Evolutionary conservation across 2,888 invertebrate genomes (phyloP), one percentile per base, ranked within the genome.

Genomic region (Nomada fabriciana): DNA sequence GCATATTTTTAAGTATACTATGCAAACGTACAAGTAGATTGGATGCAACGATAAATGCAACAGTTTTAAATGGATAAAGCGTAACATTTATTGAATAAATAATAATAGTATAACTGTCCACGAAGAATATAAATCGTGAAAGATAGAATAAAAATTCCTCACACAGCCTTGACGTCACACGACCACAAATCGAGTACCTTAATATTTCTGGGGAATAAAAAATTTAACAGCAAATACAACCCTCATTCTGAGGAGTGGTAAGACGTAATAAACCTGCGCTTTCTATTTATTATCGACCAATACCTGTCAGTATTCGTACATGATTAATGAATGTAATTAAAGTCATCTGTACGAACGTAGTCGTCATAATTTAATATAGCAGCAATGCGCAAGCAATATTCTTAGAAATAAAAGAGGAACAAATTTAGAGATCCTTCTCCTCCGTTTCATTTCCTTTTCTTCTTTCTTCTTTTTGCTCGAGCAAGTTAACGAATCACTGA

Each of bases 401-500:
- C 25, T n/a, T 18, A 2, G 57, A 69, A 43, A 50, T 15, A 47
- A 50, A 29, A 50, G 23, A 25, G 13, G 11, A 25, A 57, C 13
- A 47, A 23, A 36, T 36, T 36, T 23, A 23, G 23, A 23, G 15
- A 42, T 53, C 67, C 52, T 36, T 42, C 13, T 61, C 13, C 2
- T 42, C n/a, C 7, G 36, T 53, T 67, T 42, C 53, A 15, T 36
- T 36, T 20, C 36, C 36, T 63, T 55, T 68, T 47, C 57, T 20
- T 25, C 2, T n/a, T 53, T 15, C 10, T 9, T 3, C 29, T 29
- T 59, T 50, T 70, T 50, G 15, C 57, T 20, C 11, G 47, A 57
- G 47, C 43, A 23, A 42, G 43, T 55, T 65, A 57, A 15, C 70
- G 29, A 60, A 70, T 70, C 59, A 70, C 47, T 60, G 70, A 70